Base-by-base conservation (phyloP, 2,888 invertebrate genomes). In the Rambutsinella grinnellia region DNA sequence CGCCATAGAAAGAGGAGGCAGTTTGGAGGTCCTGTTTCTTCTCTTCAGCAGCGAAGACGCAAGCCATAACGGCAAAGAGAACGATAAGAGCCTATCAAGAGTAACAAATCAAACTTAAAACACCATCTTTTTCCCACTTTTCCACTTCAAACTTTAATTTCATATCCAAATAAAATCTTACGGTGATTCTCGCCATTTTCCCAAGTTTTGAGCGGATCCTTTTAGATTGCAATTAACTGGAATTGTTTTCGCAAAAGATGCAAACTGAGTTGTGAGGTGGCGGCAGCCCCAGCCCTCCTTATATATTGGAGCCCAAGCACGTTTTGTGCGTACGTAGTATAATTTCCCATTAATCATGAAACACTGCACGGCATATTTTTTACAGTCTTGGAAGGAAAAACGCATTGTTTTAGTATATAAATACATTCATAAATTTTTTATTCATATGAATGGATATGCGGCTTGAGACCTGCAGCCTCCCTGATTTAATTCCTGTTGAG, bases 21-120 rank as follows among this genome's bases (percentile, higher is more conserved):
- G 83, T 82, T 76, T 83, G 78, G 27, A 83, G 81, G 67, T 82
- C 82, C 23, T 63, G 76, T 67, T 80, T 72, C 70, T 82, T 83
- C 70, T 82, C 77, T 19, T 65, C 81, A 24, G 78, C 79, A 27
- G 76, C 78, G n/a, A 79, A 56, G 15, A 66, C 78, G 51, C 78
- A 54, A 53, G 80, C 81, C 58, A 81, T 67, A 54, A 79, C 44
- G 24, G 80, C 81, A 74, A 83, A 75, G 53, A 83, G 63, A 54
- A 79, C 80, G 71, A 83, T 21, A 71, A 79, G 57, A 66, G 76
- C 80, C 83, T 83, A 49, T 26, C 46, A 58, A 62, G 17, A 63
- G 44, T 36, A 56, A 49, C 17, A 65, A 8, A 51, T 8, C 28
- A 60, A 13, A 17, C 8, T 27, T 23, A 49, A 1, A 17, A 19